Evolutionary conservation across 2,888 invertebrate species (phyloP).

Genomic region (Drosophila kambysellisi): DNA sequence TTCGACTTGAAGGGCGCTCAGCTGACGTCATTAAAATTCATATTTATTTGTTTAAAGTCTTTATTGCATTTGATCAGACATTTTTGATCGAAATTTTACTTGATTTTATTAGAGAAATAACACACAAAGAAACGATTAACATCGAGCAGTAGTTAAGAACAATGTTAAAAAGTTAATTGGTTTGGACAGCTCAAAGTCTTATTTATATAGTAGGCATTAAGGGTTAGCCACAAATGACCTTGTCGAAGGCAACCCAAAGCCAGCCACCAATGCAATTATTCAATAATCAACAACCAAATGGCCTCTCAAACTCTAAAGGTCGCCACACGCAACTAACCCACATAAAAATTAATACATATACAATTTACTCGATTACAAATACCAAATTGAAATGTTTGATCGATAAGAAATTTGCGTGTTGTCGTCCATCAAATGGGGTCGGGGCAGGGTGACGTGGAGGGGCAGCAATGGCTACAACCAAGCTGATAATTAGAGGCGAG

Average conservation of each 20-base stretch:
- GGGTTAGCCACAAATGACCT: conserved; percentile 62
- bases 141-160: neutral
- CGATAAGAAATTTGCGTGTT: conserved; percentile 77
- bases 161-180: conserved; percentile 5
- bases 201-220: neutral
- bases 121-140: neutral
- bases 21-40: conserved; percentile 55
- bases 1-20: conserved; percentile 60
- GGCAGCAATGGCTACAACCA: conserved; percentile 32
- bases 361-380: conserved; percentile 39
- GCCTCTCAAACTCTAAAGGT: conserved; percentile 58
- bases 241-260: conserved; percentile 47
- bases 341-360: conserved; percentile 12
- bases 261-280: conserved; percentile 61
- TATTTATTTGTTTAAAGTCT: conserved; percentile 6
- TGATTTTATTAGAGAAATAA: neutral
- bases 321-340: conserved; percentile 59
- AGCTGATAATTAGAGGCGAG: conserved; percentile 39
- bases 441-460: neutral
- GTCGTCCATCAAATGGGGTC: neutral
- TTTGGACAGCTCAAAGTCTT: neutral
- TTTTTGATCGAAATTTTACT: neutral
- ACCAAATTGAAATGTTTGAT: conserved; percentile 72
- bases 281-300: conserved; percentile 57
- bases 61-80: neutral